Conservation (phyloP, 1,140 invertebrate species). For the Mizuhopecten yessoensis region DNA sequence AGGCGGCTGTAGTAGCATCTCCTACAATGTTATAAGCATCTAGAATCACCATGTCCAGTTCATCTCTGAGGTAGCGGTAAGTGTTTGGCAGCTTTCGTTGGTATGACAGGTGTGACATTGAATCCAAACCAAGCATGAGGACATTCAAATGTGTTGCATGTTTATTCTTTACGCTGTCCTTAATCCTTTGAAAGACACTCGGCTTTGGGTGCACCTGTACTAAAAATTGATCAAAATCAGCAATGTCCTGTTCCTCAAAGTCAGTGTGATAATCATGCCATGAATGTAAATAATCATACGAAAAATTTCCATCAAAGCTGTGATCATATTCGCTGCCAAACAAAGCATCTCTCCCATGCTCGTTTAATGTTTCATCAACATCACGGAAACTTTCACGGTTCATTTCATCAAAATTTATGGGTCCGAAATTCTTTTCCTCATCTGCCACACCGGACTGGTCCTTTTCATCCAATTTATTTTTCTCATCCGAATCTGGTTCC, state of each 20-base stretch:
- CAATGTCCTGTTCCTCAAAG: constrained; percentile 44
- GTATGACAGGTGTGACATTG: constrained; percentile 78
- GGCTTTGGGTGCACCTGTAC: constrained; percentile 73
- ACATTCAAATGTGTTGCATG: constrained; percentile 69
- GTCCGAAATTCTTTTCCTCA: background rate
- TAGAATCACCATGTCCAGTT: constrained; percentile 70
- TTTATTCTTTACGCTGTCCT: constrained; percentile 41
- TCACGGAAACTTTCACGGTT: background rate
- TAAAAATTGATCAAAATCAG: constrained; percentile 78
- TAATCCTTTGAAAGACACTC: constrained; percentile 71
- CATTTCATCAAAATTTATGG: background rate
- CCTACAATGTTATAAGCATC: constrained; percentile 80
- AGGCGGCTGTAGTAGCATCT: constrained; percentile 77
- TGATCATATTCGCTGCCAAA: constrained; percentile 50
- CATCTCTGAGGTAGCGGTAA: constrained; percentile 71
- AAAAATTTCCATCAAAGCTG: background rate
- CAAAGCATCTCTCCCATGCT: background rate
- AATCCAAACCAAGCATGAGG: constrained; percentile 77
- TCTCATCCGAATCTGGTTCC: background rate
- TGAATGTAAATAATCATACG: background rate
- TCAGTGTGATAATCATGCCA: background rate
- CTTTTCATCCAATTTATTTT: background rate
- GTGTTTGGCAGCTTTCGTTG: constrained; percentile 77
- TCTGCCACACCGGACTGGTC: background rate
- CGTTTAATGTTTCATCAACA: constrained; percentile 27